Evolutionary conservation across 2,888 invertebrate genomes (phyloP).

Genomic region (Drosophila infuscata): DNA sequence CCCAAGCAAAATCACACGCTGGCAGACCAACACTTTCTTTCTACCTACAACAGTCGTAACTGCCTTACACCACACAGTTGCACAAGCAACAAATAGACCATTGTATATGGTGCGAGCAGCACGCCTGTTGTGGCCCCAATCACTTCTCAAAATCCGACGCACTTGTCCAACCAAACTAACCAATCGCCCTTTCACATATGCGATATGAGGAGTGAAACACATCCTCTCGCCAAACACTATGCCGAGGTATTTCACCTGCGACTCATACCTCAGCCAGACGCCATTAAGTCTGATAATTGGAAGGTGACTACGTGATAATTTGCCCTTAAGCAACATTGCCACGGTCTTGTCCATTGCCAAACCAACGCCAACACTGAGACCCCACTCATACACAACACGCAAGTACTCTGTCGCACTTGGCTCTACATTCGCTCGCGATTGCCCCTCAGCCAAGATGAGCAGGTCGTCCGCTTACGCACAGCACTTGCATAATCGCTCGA

Average conservation of each 20-base stretch:
- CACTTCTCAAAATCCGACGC: constrained; percentile 24
- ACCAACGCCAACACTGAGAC: constrained; percentile 19
- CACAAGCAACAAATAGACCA: constrained; percentile 25
- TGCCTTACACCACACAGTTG: constrained; percentile 20
- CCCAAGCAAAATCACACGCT: constrained; percentile 12
- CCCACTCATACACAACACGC: constrained; percentile 18
- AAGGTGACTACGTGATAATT: constrained; percentile 2
- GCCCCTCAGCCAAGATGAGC: constrained; percentile 7
- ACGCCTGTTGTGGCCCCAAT: constrained; percentile 18
- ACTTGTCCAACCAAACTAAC: constrained; percentile 17
- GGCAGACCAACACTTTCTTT: constrained; percentile 19
- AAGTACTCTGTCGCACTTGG: background rate
- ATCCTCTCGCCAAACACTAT: no score
- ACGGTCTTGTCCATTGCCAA: constrained; percentile 30
- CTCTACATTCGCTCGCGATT: background rate
- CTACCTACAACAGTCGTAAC: constrained; percentile 10
- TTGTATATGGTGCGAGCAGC: constrained; percentile 11
- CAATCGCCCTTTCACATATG: constrained; percentile 5
- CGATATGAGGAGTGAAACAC: constrained; percentile 9
- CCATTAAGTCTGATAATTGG: constrained; percentile 6
- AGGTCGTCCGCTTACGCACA: constrained; percentile 22
- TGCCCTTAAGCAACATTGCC: constrained; percentile 37
- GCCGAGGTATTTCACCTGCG: no score
- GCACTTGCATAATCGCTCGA: background rate
- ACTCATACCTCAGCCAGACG: constrained; percentile 8